Percentiles rank a stretch among this genome's conserved stretches.
These are phyloP conservation scores for Papilio helenus DNA, from an alignment of 1,140 invertebrate species.

Conservation along the genomic window DNA sequence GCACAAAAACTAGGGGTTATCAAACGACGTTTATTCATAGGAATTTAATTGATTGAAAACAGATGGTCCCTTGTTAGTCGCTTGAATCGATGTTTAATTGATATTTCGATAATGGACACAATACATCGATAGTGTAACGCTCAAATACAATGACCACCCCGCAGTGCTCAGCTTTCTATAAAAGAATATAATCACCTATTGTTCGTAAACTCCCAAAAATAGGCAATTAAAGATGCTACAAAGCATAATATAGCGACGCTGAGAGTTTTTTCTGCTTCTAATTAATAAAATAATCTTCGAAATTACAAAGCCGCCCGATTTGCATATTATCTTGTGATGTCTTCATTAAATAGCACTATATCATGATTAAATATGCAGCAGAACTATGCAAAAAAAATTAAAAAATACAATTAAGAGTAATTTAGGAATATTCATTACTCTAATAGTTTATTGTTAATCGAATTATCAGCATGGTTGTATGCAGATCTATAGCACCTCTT, in stretches of 20 bases:
- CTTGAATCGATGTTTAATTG: constrained; percentile 76
- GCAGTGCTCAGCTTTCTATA: constrained; percentile 71
- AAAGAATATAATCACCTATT: constrained; percentile 77
- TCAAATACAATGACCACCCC: constrained; percentile 75
- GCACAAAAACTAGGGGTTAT: constrained; percentile 49
- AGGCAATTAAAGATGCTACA: constrained; percentile 59
- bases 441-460: too few species aligned
- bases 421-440: too few species aligned
- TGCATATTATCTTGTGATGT: constrained; percentile 9
- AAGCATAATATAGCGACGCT: neutral
- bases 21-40: constrained; percentile 54
- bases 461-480: too few species aligned
- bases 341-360: neutral
- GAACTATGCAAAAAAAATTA: too few species aligned
- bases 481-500: too few species aligned
- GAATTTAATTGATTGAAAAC: constrained; percentile 77
- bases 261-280: constrained; percentile 17
- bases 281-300: constrained; percentile 29
- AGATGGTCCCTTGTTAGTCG: constrained; percentile 77
- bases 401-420: too few species aligned
- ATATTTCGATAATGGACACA: constrained; percentile 63
- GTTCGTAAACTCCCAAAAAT: constrained; percentile 71
- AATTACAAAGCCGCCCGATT: constrained; percentile 15
- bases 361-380: too few species aligned
- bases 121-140: constrained; percentile 62